A percentile compares a stretch with the other conserved stretches of the same genome.
phyloP scores from a whole-genome alignment of 2,797 vertebrate species.

The Streptopelia turtur region DNA sequence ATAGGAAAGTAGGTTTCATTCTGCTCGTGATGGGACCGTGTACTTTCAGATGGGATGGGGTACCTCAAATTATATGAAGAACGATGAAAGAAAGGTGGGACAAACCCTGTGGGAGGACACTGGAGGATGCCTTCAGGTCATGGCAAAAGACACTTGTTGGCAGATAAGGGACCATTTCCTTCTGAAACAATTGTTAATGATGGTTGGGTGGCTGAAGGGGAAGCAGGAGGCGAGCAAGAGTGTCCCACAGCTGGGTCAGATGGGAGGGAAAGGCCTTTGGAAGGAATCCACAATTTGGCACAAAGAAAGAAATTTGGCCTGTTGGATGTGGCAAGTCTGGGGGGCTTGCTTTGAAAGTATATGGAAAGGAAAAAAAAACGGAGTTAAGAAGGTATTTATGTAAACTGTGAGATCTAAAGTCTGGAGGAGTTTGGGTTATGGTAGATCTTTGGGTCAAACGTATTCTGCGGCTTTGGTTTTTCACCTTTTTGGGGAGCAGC shows the following conservation, averaged over 20 bases:
- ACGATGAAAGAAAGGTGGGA: neutral
- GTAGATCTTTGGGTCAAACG: neutral
- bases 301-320: neutral
- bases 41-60: neutral
- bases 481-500: rapidly evolving
- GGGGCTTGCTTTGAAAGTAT: neutral
- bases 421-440: neutral
- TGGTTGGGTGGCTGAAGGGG: neutral
- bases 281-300: neutral
- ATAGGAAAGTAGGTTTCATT: neutral
- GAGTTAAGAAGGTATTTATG: neutral
- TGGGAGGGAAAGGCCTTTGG: neutral
- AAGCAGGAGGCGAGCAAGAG: neutral
- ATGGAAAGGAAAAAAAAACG: no score
- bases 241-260: neutral
- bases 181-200: neutral
- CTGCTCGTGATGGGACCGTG: rapidly evolving
- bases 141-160: neutral
- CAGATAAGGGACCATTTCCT: neutral
- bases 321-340: neutral
- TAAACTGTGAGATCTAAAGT: neutral
- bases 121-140: neutral
- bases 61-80: neutral
- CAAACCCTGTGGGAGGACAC: neutral
- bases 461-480: neutral